A percentile compares a stretch with the other conserved stretches of the same genome.
Conservation (phyloP, 2,888 invertebrate genomes). For the Hipparchia sbordonii region DNA sequence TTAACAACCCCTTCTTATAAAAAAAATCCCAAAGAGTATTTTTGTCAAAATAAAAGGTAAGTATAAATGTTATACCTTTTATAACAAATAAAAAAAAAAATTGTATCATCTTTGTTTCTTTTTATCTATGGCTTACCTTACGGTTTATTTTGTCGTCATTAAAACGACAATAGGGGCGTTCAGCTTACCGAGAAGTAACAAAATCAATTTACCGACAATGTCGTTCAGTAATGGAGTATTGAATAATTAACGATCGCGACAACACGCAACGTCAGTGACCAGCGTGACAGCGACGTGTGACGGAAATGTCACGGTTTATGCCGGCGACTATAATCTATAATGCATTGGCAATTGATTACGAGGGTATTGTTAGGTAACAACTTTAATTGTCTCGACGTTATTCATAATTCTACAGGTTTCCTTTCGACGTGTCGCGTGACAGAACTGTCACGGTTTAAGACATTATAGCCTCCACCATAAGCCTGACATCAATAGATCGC, state of each 20-base stretch:
- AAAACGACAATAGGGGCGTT: slow-evolving; percentile 4
- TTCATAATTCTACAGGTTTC: neutral
- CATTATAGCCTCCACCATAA: too few species aligned
- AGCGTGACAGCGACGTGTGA: slow-evolving; percentile 65
- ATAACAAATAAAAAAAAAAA: too few species aligned
- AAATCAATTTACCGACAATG: slow-evolving; percentile 52
- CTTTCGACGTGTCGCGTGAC: too few species aligned
- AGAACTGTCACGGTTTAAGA: too few species aligned
- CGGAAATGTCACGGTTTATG: slow-evolving; percentile 56
- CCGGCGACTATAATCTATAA: slow-evolving; percentile 16
- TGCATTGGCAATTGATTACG: slow-evolving; percentile 35
- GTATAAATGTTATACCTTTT: too few species aligned
- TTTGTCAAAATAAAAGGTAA: too few species aligned
- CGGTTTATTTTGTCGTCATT: slow-evolving; percentile 40
- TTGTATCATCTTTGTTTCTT: too few species aligned
- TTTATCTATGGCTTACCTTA: neutral
- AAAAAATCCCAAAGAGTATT: too few species aligned
- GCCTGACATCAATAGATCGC: too few species aligned
- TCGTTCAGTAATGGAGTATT: slow-evolving; percentile 71
- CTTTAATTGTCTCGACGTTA: neutral
- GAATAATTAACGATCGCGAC: slow-evolving; percentile 69
- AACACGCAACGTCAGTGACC: slow-evolving; percentile 65
- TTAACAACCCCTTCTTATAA: too few species aligned
- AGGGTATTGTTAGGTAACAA: neutral
- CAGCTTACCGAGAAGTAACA: slow-evolving; percentile 33